Base-by-base conservation (phyloP, 23 tunicate genomes). In the Trididemnum nubilum region DNA sequence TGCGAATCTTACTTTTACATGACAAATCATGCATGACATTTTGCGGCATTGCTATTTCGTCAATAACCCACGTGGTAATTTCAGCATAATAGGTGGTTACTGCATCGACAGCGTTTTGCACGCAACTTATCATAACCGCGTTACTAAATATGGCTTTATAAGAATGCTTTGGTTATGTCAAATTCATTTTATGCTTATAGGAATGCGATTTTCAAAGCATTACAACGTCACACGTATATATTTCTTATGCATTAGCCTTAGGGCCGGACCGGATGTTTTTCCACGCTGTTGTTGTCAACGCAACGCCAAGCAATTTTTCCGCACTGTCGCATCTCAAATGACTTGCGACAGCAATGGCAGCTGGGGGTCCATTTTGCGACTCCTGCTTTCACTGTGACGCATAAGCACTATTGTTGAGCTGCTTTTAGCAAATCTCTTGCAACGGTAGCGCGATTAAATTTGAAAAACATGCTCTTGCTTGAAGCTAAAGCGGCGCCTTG, bases 241-340 rank as follows among this genome's bases (percentile, higher is more conserved):
- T 71, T 82, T 31, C 49, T 50, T 69, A 82, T 82, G 86, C 86
- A 82, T 82, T 82, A 71, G 50, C 38, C 7, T 30, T 31, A 31
- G 67, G 81, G 36, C 28, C 34, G 50, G 50, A 23, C 86, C 78
- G 86, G 78, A 70, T 70, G 78, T 71, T 80, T 80, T 18, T 32
- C 66, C 28, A 51, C 32, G 78, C 49, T 35, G 67, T 70, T 49
- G 35, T 51, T 82, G 65, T 69, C 33, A 33, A 72, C 78, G 67
- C 67, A 51, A 36, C 51, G 86, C 78, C 70, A 82, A 82, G 86
- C 86, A 71, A 71, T 82, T 37, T 82, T 71, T 70, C 66, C 76
- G 86, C 86, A 31, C 76, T 78, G 69, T 33, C 61, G 86, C 66
- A 31, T 36, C n/a, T 54, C 81, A 52, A 77, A 77, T 54, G 38